Base-by-base conservation (phyloP, 2,797 vertebrate genomes). In the Acanthurus lineatus region DNA sequence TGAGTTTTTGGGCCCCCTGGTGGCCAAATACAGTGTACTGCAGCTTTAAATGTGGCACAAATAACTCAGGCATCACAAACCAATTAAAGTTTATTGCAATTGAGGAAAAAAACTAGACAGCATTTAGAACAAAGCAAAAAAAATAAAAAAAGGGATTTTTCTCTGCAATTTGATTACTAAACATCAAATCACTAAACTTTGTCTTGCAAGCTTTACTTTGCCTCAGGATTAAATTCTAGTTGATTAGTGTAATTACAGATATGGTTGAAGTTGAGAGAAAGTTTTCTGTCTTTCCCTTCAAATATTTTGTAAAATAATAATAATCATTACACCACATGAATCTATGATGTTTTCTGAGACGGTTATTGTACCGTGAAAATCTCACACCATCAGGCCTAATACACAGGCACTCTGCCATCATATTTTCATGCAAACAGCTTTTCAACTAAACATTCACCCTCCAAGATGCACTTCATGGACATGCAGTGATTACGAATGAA, bases 341-440 rank as follows among this genome's bases (percentile, higher is more conserved):
- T 2, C 40, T 8, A 40, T 40, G 6, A 40, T 40, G 10, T 40
- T 40, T 40, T 40, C 40, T 10, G 7, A 40, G 40, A 40, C 3
- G 10, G 40, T 40, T 9, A 40, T 40, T 40, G 40, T 40, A 3
- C 40, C 10, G 40, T 40, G 40, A 40, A 40, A 40, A 40, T 40
- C 10, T 40, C 40, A 40, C 10, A 40, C 40, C 40, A 40, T 40
- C 40, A 40, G 10, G 16, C 14, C 12, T 7, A 25, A 1, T 15
- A 17, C 15, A 61, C 4, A 2, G 35, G 45, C 15, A 48, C 20
- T 58, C 12, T 51, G 52, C 19, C 5, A 4, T 56, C 51, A 28
- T 3, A 59, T 69, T 53, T 60, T 40, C 38, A 49, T 9, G 58
- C 9, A 72, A 64, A 69, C 71, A 73, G 28, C 32, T 14, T 61